Evolutionary conservation across 2,888 invertebrate species (phyloP).

Genomic region (Drosophila pullipes): DNA sequence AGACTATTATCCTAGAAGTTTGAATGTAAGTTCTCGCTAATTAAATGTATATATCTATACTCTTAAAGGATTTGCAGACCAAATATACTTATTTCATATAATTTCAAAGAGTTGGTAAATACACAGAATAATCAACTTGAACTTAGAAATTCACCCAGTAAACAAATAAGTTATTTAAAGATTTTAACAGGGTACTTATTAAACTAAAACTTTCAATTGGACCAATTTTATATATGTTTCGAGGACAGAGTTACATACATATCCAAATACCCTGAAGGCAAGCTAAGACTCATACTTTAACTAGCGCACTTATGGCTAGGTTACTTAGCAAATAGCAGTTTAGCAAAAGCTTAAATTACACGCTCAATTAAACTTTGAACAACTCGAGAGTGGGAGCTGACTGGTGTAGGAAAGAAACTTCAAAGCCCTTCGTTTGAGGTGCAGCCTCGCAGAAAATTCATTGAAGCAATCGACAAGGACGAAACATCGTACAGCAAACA

Average conservation of each 20-base stretch:
- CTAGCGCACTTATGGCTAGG: slow-evolving; percentile 44
- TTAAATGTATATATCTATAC: background rate
- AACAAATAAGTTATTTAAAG: background rate
- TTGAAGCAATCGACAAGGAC: slow-evolving; percentile 57
- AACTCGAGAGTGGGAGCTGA: slow-evolving; percentile 49
- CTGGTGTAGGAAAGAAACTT: slow-evolving; percentile 57
- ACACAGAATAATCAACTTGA: background rate
- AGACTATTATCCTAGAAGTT: background rate
- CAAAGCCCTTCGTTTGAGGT: slow-evolving; percentile 77
- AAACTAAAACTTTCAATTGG: background rate
- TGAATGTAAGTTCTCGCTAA: background rate
- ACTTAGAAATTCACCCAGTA: background rate
- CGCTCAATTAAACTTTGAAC: slow-evolving; percentile 78
- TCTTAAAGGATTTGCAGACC: background rate
- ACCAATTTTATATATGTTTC: background rate
- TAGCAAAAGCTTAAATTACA: slow-evolving; percentile 77
- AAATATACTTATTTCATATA: background rate
- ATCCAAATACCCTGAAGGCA: background rate
- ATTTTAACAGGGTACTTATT: background rate
- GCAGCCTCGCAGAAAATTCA: slow-evolving; percentile 77
- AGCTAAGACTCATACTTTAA: slow-evolving; percentile 31
- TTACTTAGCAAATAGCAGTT: slow-evolving; percentile 73
- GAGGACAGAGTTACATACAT: background rate
- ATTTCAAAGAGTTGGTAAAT: background rate
- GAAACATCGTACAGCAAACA: background rate